Evolutionary conservation across 1,140 invertebrate species (phyloP), one percentile per base, ranked within the genome.

Genomic region (Drosophila sechellia): DNA sequence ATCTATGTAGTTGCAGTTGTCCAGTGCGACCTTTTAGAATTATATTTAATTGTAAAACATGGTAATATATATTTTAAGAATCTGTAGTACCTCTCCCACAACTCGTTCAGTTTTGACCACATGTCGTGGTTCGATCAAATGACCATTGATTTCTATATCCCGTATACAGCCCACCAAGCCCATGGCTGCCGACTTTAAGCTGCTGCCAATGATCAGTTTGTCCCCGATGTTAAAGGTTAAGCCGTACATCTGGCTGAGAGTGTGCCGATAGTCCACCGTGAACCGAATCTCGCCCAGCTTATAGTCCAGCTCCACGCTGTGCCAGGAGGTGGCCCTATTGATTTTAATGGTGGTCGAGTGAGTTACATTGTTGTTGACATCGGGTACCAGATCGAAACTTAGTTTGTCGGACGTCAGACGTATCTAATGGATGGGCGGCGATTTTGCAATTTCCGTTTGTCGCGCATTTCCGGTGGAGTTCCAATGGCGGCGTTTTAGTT

Each of bases 111-210:
- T 96, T 77, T 96, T 96, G 15, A 98, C 95, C 5, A 98, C 94
- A 71, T 95, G 95, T 79, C 94, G 92, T 0, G 95, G 95, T 86
- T 98, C 97, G 22, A 97, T 93, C 5, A 93, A 84, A 17, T 94
- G 92, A 5, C 94, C 95, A 83, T 98, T 97, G n/a, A 98, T 95
- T 87, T 95, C 94, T 42, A 98, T 96, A 75, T 97, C 95, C 61
- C 96, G 94, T 94, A 99, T 97, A 87, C 98, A 99, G 10, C 98
- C 98, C 39, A 98, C 96, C 53, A 98, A 93, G 22, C 97, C 97
- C 93, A 94, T 92, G 60, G 94, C 94, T 0, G 94, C 94, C 73
- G 93, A 95, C 93, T 94, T 95, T 57, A 95, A 91, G 4, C 96
- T 96, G 85, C 96, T 96, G 56, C 96, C 96, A 58, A 97, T 96